These are phyloP conservation scores for Proctacanthus coquilletti DNA, from an alignment of 1,140 invertebrate species.

Conservation along the genomic window DNA sequence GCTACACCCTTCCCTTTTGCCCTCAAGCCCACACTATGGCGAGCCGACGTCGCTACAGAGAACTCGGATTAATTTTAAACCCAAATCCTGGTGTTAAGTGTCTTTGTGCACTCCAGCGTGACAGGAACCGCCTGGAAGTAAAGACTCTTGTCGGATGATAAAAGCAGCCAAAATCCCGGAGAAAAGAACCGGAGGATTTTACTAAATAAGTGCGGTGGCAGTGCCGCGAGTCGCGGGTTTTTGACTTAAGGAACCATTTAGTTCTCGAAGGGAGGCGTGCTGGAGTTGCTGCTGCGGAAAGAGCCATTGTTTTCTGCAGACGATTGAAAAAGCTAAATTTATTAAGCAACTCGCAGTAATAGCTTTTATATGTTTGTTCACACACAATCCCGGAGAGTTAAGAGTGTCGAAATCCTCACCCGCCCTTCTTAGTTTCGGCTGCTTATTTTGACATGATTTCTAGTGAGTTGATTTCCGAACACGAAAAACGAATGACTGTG, in stretches of 20 bases:
- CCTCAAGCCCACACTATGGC: neutral
- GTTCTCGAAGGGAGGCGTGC: too few species aligned
- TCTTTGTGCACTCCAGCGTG: conserved; percentile 4
- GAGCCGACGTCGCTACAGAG: neutral
- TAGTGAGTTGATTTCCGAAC: conserved; percentile 4
- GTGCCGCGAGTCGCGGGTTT: neutral
- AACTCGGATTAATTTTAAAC: conserved; percentile 4
- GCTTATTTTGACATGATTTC: neutral
- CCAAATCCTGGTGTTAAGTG: conserved; percentile 4
- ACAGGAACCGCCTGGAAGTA: conserved; percentile 2
- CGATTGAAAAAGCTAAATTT: neutral
- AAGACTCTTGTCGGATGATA: neutral
- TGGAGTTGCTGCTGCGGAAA: too few species aligned
- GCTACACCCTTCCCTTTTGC: neutral
- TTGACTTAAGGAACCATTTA: neutral
- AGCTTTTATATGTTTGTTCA: neutral
- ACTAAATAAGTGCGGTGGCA: neutral
- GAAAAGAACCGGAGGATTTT: neutral
- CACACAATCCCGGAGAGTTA: neutral
- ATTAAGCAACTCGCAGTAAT: neutral
- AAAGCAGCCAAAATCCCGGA: neutral
- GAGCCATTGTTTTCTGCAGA: neutral
- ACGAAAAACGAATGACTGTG: too few species aligned
- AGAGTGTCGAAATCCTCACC: neutral
- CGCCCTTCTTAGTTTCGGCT: neutral